Evolutionary conservation across 2,888 invertebrate species (phyloP).

Genomic region (Tenthredo amoena): DNA sequence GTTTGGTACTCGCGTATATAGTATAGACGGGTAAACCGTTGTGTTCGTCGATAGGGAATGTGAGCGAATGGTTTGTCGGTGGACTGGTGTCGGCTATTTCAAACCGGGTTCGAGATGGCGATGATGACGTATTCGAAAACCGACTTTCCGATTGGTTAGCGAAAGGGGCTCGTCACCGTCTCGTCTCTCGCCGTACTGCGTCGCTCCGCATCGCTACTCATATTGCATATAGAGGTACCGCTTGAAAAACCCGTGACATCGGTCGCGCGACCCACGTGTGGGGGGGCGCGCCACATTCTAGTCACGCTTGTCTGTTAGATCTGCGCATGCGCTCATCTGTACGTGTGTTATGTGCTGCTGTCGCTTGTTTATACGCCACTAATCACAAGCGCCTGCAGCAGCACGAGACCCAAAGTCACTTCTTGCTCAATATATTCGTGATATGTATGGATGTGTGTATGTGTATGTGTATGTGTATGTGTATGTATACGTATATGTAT

Average conservation of each 20-base stretch:
- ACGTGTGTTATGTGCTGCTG: not conserved
- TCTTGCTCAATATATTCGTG: not conserved
- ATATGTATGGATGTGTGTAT: not conserved
- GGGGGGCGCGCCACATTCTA: slow-evolving; percentile 28
- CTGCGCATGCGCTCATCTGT: not conserved
- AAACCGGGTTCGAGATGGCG: slow-evolving; percentile 42
- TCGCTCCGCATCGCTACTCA: not conserved
- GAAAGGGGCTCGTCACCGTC: slow-evolving; percentile 45
- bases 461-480: not conserved
- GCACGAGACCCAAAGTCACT: not conserved
- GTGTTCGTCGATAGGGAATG: slow-evolving; percentile 27
- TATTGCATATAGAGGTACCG: not conserved
- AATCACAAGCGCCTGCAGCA: not conserved
- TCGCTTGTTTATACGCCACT: not conserved
- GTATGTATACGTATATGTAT: not conserved
- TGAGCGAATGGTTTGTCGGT: slow-evolving; percentile 39
- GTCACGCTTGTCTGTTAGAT: not conserved
- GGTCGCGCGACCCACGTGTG: slow-evolving; percentile 19
- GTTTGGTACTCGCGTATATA: not conserved
- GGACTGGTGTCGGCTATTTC: slow-evolving; percentile 33
- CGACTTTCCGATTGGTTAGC: slow-evolving; percentile 1
- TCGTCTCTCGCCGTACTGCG: not conserved
- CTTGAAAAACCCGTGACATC: not conserved
- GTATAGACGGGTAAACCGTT: not conserved
- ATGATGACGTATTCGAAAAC: slow-evolving; percentile 28